These are phyloP conservation scores for Porites evermanni DNA, from an alignment of 92 coral and sea anemone genomes.

Conservation along the genomic window DNA sequence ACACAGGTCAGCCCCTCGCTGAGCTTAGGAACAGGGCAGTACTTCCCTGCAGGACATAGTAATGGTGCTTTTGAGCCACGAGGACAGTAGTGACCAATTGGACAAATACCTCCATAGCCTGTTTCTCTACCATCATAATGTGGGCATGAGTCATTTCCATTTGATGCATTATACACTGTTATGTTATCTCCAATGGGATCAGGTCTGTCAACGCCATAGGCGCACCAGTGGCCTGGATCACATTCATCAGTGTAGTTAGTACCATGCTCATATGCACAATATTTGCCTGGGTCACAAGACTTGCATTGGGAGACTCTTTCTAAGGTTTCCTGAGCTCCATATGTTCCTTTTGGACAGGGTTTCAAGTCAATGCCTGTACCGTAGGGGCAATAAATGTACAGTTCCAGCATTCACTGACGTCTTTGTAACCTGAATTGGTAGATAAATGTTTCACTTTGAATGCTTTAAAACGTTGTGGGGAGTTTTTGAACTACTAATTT, in stretches of 20 bases:
- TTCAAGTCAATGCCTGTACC: slow-evolving; percentile 95
- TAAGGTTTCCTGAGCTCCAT: slow-evolving; percentile 85
- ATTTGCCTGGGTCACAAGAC: slow-evolving; percentile 94
- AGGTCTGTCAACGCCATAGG: slow-evolving; percentile 93
- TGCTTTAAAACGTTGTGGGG: neutral
- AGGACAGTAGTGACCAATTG: slow-evolving; percentile 87
- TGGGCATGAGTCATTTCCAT: slow-evolving; percentile 81
- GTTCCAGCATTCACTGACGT: slow-evolving; percentile 89
- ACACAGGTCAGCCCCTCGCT: slow-evolving; percentile 76
- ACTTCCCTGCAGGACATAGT: slow-evolving; percentile 84
- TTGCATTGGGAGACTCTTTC: slow-evolving; percentile 82
- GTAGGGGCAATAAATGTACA: no score
- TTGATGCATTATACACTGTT: slow-evolving; percentile 48
- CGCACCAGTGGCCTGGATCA: slow-evolving; percentile 94
- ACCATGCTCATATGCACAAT: slow-evolving; percentile 85
- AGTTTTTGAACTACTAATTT: no score
- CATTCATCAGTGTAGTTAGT: slow-evolving; percentile 79
- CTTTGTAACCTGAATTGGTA: slow-evolving; percentile 70
- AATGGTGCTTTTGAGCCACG: slow-evolving; percentile 77
- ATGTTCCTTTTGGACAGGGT: slow-evolving; percentile 96
- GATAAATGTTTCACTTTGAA: neutral
- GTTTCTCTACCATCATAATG: slow-evolving; percentile 93
- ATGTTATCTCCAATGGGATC: slow-evolving; percentile 85
- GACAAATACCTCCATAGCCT: slow-evolving; percentile 95
- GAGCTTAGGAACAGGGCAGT: slow-evolving; percentile 78